These are phyloP conservation scores for Montipora capitata DNA, from an alignment of 92 coral and sea anemone species.

Conservation along the genomic window DNA sequence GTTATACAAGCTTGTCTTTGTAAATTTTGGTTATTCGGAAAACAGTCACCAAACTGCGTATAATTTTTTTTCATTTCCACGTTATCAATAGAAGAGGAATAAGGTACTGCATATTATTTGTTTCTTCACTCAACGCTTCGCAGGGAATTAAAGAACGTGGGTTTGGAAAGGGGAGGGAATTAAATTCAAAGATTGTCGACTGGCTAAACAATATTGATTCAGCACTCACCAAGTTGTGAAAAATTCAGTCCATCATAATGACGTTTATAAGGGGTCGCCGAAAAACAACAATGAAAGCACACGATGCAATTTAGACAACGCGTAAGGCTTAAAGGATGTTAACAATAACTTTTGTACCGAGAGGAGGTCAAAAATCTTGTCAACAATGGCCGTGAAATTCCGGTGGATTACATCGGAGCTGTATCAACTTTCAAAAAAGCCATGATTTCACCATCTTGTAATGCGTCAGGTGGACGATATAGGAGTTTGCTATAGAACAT, in stretches of 20 bases:
- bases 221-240: neutral
- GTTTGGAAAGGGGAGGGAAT: neutral
- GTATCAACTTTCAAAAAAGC: conserved; percentile 21
- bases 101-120: too few species aligned
- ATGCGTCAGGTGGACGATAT: neutral
- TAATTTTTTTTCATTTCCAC: neutral
- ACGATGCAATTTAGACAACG: neutral
- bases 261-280: neutral
- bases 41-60: neutral
- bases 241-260: conserved; percentile 3
- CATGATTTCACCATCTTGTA: neutral
- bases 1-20: neutral
- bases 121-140: too few species aligned
- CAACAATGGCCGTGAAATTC: conserved; percentile 34
- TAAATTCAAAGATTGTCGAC: neutral
- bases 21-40: neutral
- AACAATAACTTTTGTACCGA: neutral
- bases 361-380: conserved; percentile 1
- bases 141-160: too few species aligned
- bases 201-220: neutral
- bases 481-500: neutral
- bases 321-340: neutral
- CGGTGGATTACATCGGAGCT: neutral
- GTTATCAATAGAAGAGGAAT: neutral
- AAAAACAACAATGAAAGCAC: neutral